phyloP scores from a whole-genome alignment of 2,888 invertebrate species.

The Dichetophora obliterata region DNA sequence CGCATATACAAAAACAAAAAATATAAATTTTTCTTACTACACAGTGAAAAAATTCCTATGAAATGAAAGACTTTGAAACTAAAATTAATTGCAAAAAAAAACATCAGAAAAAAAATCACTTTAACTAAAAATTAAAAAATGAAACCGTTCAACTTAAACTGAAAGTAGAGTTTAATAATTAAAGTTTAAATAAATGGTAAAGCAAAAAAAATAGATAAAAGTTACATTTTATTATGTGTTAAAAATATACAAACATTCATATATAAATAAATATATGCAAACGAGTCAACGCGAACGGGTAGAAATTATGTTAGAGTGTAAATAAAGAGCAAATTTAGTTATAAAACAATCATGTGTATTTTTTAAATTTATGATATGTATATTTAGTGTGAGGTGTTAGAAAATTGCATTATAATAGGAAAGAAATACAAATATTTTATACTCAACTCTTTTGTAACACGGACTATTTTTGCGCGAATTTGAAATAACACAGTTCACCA shows the following conservation, averaged over 20 bases:
- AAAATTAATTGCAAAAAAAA: constrained; percentile 41
- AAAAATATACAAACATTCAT: constrained; percentile 2
- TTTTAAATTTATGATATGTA: neutral
- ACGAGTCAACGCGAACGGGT: constrained; percentile 26
- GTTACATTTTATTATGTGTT: constrained; percentile 42
- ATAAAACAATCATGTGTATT: neutral
- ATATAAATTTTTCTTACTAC: constrained; percentile 45
- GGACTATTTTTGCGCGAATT: too few species aligned
- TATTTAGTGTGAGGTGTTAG: neutral
- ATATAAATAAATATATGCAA: constrained; percentile 1
- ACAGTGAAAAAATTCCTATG: constrained; percentile 52
- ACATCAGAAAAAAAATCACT: neutral
- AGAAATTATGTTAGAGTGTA: constrained; percentile 16
- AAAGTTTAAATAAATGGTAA: constrained; percentile 33
- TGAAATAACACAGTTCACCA: too few species aligned
- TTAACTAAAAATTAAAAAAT: neutral
- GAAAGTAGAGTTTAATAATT: too few species aligned
- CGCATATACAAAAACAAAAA: constrained; percentile 4
- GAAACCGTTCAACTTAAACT: constrained; percentile 12
- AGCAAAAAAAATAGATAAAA: constrained; percentile 21
- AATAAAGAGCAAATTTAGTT: constrained; percentile 1
- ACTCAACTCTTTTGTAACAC: too few species aligned
- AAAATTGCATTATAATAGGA: neutral
- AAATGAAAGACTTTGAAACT: constrained; percentile 53
- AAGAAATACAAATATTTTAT: too few species aligned